Evolutionary conservation across 2,888 invertebrate genomes (phyloP), one percentile per base, ranked within the genome.

Genomic region (Athalia cordata): DNA sequence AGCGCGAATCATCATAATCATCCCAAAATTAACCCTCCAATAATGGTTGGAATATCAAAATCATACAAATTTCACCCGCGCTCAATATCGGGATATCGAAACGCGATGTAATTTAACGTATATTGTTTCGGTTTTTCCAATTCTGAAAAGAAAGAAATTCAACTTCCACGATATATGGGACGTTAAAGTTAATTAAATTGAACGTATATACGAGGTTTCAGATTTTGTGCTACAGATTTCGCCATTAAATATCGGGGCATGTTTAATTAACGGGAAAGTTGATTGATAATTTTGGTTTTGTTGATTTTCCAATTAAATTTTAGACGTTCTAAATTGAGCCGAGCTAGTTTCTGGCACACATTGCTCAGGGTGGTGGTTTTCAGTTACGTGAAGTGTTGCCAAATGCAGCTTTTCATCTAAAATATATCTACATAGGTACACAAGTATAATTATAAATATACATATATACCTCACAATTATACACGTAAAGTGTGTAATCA

Each of bases 231-330:
- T 2, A 29, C 29, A 29, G 29, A 29, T 29, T 29, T 29, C 29
- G 29, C 29, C 2, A 29, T 29, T 2, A 29, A 29, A 29, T 29
- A 29, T 29, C 29, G 29, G 29, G 29, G 29, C 52, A 57, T 15
- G 72, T 47, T 59, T 57, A 72, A 72, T 57, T 59, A 72, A 59
- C 59, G 57, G 45, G 5, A 7, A 55, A 11, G 13, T 15, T 45
- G 47, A 72, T 72, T 59, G 59, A 59, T 59, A 52, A 72, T 72
- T 72, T 47, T 47, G 59, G 49, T 59, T 72, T 45, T 59, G 59
- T 59, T 72, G 59, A 72, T 72, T 29, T 29, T 72, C 59, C 59
- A 72, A 72, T 72, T 72, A 72, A 72, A 72, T 72, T 72, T 9
- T 4, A 59, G 72, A 47, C 72, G 57, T 8, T 43, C 72, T 5